phyloP scores from a whole-genome alignment of 92 coral and sea anemone species.

The Parazoanthus swiftii region DNA sequence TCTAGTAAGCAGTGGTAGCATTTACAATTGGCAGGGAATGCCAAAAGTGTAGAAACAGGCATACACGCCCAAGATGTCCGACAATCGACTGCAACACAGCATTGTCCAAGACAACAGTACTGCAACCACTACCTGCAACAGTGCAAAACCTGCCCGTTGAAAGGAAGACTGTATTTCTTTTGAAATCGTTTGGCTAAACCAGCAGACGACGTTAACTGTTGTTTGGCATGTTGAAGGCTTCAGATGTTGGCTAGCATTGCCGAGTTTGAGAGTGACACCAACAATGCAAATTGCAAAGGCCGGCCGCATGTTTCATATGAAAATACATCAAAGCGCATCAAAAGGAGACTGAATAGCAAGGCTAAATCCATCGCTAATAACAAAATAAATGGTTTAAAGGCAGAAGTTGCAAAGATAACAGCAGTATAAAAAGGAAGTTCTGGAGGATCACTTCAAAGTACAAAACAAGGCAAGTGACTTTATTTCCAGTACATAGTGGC shows the following conservation, averaged over 20 bases:
- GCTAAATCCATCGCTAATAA: neutral
- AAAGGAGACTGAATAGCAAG: neutral
- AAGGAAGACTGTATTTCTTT: neutral
- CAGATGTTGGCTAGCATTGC: conserved; percentile 4
- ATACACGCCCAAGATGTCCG: neutral
- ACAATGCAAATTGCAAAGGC: conserved; percentile 1
- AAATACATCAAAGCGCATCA: neutral
- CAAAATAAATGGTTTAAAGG: neutral
- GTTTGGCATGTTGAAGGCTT: conserved; percentile 9
- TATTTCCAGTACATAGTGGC: neutral
- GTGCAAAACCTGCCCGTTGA: neutral
- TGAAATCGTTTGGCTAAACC: neutral
- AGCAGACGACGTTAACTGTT: neutral
- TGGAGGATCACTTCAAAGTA: conserved; percentile 22
- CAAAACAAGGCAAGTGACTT: conserved; percentile 9
- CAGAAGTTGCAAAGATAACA: conserved; percentile 18
- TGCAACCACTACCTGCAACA: neutral
- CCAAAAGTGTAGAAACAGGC: conserved; percentile 8
- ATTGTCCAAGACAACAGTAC: neutral
- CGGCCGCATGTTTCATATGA: conserved; percentile 2
- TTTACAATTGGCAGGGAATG: conserved; percentile 4
- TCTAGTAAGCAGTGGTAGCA: neutral
- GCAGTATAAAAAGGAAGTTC: neutral
- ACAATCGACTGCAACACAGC: conserved; percentile 16
- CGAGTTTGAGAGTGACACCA: neutral